A percentile compares a stretch with the other conserved stretches of the same genome.
Evolutionary conservation across 2,797 vertebrate species (phyloP).

Genomic region (Anolis apletophallus): DNA sequence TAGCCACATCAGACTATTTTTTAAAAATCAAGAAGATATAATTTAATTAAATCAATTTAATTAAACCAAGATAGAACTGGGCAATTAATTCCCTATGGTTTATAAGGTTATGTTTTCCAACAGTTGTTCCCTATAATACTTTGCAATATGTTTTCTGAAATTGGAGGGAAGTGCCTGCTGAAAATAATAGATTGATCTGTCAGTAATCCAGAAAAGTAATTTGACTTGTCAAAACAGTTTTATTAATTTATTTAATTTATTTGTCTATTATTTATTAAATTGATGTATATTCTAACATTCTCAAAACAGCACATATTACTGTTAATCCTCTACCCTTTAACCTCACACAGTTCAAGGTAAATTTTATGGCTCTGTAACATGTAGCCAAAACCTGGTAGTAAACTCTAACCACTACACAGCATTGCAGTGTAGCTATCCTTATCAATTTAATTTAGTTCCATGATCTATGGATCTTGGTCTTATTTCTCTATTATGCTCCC

Average conservation of each 20-base stretch:
- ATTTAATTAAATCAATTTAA: background rate
- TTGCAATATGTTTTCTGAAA: background rate
- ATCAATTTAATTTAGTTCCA: background rate
- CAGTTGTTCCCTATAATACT: background rate
- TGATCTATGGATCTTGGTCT: background rate
- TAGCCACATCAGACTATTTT: fast-evolving
- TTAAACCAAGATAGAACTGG: background rate
- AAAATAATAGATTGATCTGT: background rate
- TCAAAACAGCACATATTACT: background rate
- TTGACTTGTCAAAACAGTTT: background rate
- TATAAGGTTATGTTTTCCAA: background rate
- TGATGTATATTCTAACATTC: background rate
- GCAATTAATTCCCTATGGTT: background rate
- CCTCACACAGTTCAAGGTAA: background rate
- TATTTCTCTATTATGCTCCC: background rate
- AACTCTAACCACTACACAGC: background rate
- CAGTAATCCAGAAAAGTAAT: background rate
- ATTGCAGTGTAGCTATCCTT: background rate
- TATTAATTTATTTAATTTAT: background rate
- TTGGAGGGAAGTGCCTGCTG: background rate
- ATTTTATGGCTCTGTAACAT: background rate
- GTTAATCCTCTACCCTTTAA: background rate
- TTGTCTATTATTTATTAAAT: background rate
- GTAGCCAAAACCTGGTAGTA: too few species aligned
- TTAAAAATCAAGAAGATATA: background rate